Evolutionary conservation across 2,888 invertebrate genomes (phyloP), one percentile per base, ranked within the genome.

Genomic region (Rotaria socialis): DNA sequence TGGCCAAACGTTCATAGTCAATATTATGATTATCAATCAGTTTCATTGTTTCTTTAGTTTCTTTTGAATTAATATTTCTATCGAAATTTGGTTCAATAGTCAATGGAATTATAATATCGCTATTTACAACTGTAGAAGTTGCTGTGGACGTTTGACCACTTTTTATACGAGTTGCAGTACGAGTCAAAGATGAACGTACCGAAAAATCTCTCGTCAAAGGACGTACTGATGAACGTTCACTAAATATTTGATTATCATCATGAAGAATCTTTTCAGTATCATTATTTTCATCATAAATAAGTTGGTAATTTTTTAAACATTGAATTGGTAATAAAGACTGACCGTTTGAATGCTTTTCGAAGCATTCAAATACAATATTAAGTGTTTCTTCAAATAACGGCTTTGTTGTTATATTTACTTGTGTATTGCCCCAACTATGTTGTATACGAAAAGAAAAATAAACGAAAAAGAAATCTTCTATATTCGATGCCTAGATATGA

Each of bases 231-330:
- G 5, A 7, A 11, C 35, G 80, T 24, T 80, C 47, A 47, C 8
- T 47, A 47, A 80, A 80, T 24, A 43, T 4, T 43, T 80, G 80
- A 80, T 80, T 80, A n/a, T 80, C 80, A 80, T 80, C 80, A 8
- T 24, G 43, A 1, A 80, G 0, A n/a, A 80, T n/a, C 1, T 7
- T 24, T 41, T 24, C 35, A 22, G 8, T 4, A 47, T 80, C 80
- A 47, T 80, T 47, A 80, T 80, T 22, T 24, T 80, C 80, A 80
- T 80, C 47, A 80, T 80, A 80, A 47, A 80, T 80, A 43, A 80
- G 47, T 47, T 80, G 47, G 47, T 80, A 80, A n/a, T 80, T 80
- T 80, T 80, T 80, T 47, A 80, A 80, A 80, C 80, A 80, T 41
- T 47, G 24, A 1, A 80, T 47, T 7, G 80, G 80, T 80, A 80